Base-by-base conservation (phyloP, 2,888 invertebrate genomes). In the Stenichneumon culpator region DNA sequence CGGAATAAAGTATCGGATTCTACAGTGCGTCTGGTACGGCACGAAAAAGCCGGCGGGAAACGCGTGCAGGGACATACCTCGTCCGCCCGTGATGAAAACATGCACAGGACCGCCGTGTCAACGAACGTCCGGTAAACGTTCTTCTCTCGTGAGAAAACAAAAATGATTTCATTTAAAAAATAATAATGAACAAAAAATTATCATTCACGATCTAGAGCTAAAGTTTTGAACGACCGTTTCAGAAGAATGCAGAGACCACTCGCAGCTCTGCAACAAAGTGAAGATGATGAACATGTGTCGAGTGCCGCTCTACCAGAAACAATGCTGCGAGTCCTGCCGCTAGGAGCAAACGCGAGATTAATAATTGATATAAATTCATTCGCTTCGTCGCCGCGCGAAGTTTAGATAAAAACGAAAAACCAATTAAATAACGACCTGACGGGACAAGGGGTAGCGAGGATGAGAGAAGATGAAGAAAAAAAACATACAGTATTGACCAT, bases 21-120 rank as follows among this genome's bases (percentile, higher is more conserved):
- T 99, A 80, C 97, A 97, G 90, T 99, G 99, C 94, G 98, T 99
- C 86, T 99, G 99, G 99, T 97, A 96, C 90, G 97, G 97, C 6
- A 97, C 97, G 25, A 97, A 96, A 89, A 96, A 96, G 90, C 96
- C 98, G 44, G 98, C 98, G 7, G 98, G 97, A 19, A 97, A 97
- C 87, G 97, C 97, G 19, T 99, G 99, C 94, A 96, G 96, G 88
- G 96, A 96, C 84, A 95, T 97, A 89, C 95, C 96, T 0, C 95
- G 98, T 75, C 98, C 98, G 0, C 94, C 96, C 5, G 97, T 98
- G 52, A 96, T 96, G 94, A 97, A 97, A 93, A 95, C 96, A 44
- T 99, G 99, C 94, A 96, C 95, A 90, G 97, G 97, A 85, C 95
- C 95, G 75, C 95, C 96, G 4, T 98, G 98, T 93, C 94, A 95